Evolutionary conservation across 2,797 vertebrate species (phyloP).

Genomic region (Acropternis orthonyx): DNA sequence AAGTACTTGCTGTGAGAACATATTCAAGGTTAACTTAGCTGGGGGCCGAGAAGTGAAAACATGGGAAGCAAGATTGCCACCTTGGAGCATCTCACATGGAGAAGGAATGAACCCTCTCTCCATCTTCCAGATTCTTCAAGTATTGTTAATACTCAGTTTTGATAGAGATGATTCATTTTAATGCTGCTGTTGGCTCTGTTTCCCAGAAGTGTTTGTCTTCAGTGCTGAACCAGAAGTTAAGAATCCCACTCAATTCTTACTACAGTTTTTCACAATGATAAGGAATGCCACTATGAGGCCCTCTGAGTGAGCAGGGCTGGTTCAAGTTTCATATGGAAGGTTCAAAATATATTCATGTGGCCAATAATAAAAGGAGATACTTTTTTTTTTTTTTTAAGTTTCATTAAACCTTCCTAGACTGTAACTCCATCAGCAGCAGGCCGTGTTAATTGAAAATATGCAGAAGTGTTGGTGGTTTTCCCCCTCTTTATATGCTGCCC

Average conservation of each 20-base stretch:
- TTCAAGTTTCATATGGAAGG: neutral
- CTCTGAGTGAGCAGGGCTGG: neutral
- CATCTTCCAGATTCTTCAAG: neutral
- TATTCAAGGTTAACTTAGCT: neutral
- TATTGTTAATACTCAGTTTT: neutral
- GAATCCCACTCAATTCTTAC: neutral
- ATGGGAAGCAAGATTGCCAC: neutral
- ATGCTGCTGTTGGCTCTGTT: neutral
- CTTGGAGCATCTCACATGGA: neutral
- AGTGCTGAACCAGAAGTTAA: neutral
- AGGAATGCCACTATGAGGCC: neutral
- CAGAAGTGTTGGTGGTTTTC: accelerated
- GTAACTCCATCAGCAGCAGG: neutral
- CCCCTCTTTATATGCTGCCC: neutral
- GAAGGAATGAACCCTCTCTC: neutral
- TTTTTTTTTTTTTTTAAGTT: neutral
- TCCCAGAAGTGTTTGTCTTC: neutral
- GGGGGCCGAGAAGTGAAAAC: neutral
- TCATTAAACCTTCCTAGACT: neutral
- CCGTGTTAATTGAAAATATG: neutral
- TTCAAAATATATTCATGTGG: neutral
- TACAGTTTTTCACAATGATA: neutral
- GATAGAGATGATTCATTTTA: neutral
- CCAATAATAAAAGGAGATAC: neutral
- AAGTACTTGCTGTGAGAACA: neutral